Evolutionary conservation across 2,797 vertebrate species (phyloP), one percentile per base, ranked within the genome.

Genomic region (Myotis vivesi): DNA sequence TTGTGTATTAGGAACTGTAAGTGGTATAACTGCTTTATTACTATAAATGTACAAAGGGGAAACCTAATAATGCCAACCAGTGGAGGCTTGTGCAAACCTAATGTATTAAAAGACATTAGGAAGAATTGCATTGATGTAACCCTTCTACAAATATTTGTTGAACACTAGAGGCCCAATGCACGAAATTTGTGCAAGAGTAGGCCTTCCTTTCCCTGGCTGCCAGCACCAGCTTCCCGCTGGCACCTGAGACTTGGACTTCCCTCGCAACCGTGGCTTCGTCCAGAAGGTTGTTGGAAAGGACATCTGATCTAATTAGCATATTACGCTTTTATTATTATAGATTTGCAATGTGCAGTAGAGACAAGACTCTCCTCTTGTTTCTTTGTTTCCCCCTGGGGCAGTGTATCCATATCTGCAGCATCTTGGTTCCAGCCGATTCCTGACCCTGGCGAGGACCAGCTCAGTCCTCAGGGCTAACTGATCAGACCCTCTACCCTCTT

Each of bases 381-480:
- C 23, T 46, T 15, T 6, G 2, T 62, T 49, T 82, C 57, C 44
- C 79, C 28, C 11, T 28, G 6, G 13, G 17, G 17, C 33, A 55
- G 41, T 72, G 36, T 38, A 8, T n/a, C 9, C 17, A 12, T 1
- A 30, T 59, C 13, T 8, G 19, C 4, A 59, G 25, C 5, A 7
- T 33, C 59, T 36, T 0, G 0, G 9, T 11, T 62, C 23, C 12
- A 36, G 6, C 28, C 4, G 9, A 8, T 19, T 66, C 2, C 28
- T 4, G 11, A 6, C 23, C 16, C 38, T 23, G 46, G 66, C 0
- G 0, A 8, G 22, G 15, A n/a, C 28, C 41, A 68, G 20, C 25
- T 28, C 22, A 46, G 30, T 36, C 66, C 41, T 16, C 17, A 33
- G 5, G 22, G 2, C 0, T 22, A 13, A 36, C 7, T 1, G 8